phyloP scores from a whole-genome alignment of 2,113 vertebrate species.

The Clupea harengus region DNA sequence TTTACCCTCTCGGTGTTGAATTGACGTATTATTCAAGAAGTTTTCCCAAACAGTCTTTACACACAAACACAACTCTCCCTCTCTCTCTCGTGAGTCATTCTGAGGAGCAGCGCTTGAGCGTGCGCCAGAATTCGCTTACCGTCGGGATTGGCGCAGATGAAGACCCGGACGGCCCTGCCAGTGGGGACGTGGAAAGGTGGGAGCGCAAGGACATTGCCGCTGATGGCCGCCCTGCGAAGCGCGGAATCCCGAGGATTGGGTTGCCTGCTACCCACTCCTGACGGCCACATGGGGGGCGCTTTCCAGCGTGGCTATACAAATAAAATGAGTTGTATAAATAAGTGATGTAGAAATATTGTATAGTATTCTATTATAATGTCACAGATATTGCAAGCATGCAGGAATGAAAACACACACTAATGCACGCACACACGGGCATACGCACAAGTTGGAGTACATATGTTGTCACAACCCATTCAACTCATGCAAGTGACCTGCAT shows the following conservation, averaged over 20 bases:
- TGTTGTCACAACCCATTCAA: not conserved
- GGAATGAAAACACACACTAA: not conserved
- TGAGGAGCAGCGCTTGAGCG: not conserved
- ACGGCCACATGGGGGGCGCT: conserved; percentile 86
- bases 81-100: conserved; percentile 17
- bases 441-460: not conserved
- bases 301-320: conserved; percentile 70
- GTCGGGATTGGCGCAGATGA: conserved; percentile 92
- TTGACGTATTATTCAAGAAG: conserved; percentile 18
- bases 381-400: not conserved
- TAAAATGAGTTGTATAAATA: conserved; percentile 21
- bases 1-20: not conserved
- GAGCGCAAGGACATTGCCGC: conserved; percentile 84
- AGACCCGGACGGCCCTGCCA: conserved; percentile 87
- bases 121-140: conserved; percentile 68
- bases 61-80: not conserved
- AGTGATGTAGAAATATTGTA: conserved; percentile 31
- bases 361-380: not conserved
- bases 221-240: conserved; percentile 85
- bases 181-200: conserved; percentile 84
- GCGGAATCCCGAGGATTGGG: conserved; percentile 87
- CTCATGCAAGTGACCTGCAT: conserved; percentile 5
- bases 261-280: conserved; percentile 80
- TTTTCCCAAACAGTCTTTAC: not conserved
- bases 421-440: not conserved